These are phyloP conservation scores for Graphium colonna DNA, from an alignment of 2,888 invertebrate genomes.

Conservation along the genomic window DNA sequence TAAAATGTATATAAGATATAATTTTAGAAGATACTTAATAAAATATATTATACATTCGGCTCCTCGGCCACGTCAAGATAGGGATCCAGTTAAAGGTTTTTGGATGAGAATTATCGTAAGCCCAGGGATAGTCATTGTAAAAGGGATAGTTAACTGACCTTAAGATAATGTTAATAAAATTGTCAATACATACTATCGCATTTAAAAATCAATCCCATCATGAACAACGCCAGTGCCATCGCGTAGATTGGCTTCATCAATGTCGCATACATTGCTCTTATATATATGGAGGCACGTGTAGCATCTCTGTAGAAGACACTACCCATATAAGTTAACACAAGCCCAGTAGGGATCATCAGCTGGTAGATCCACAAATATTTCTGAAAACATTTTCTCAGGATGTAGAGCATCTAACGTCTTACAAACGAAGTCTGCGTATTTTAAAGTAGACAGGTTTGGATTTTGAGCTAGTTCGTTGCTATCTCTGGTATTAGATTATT, in stretches of 20 bases:
- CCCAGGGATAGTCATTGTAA: too few species aligned
- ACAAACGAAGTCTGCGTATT: not conserved
- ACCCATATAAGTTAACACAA: slow-evolving; percentile 25
- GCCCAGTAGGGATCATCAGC: slow-evolving; percentile 25
- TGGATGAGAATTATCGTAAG: too few species aligned
- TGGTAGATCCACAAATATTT: slow-evolving; percentile 13
- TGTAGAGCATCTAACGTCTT: not conserved
- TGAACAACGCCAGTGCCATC: not conserved
- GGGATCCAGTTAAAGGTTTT: too few species aligned
- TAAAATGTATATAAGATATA: too few species aligned
- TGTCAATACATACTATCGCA: slow-evolving; percentile 7
- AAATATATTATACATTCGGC: too few species aligned
- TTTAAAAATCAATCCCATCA: slow-evolving; percentile 2
- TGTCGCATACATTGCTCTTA: slow-evolving; percentile 31
- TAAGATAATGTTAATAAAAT: not conserved
- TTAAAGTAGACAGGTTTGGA: too few species aligned
- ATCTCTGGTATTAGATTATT: too few species aligned
- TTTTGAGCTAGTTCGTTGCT: too few species aligned
- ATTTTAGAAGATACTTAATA: too few species aligned
- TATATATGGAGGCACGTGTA: slow-evolving; percentile 22
- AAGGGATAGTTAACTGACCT: not conserved
- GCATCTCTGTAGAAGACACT: slow-evolving; percentile 35
- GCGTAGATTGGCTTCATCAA: slow-evolving; percentile 28
- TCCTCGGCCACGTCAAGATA: too few species aligned
- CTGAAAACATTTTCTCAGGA: not conserved